Conservation (phyloP, 2,113 vertebrate species). For the Peromyscus maniculatus region DNA sequence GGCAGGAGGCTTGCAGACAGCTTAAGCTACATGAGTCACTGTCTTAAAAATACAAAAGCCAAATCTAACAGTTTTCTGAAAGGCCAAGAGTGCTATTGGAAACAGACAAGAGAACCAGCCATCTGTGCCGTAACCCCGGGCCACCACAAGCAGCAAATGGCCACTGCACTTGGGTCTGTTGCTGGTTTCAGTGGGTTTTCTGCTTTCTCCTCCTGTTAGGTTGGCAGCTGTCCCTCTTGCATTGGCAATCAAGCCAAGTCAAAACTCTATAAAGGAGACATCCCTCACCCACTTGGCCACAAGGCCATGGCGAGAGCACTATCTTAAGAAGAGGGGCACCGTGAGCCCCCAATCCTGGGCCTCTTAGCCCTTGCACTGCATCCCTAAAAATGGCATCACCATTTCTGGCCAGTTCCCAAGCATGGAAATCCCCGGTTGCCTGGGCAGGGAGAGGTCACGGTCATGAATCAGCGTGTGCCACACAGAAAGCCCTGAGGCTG, state of each 20-base stretch:
- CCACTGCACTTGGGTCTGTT: too few relatives aligned
- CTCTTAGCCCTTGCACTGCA: not conserved
- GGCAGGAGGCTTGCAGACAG: not conserved
- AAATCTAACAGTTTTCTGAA: slow-evolving; percentile 1
- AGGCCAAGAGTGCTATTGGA: not conserved
- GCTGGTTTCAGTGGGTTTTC: not conserved
- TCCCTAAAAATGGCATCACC: not conserved
- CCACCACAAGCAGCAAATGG: not conserved
- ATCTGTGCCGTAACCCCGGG: not conserved
- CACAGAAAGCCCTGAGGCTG: not conserved
- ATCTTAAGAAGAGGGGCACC: not conserved
- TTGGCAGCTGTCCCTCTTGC: not conserved
- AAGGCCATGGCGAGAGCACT: not conserved
- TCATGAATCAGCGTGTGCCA: not conserved
- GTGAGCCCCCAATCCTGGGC: not conserved
- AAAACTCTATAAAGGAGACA: not conserved
- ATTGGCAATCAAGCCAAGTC: not conserved
- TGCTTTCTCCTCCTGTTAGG: not conserved
- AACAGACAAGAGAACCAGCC: not conserved
- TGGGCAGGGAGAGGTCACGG: not conserved
- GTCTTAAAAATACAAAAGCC: not conserved
- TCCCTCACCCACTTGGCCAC: not conserved
- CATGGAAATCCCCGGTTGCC: not conserved
- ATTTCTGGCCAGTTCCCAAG: not conserved
- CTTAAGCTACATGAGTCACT: not conserved